These are phyloP conservation scores for Cryptotis parvus DNA, from an alignment of 2,113 vertebrate genomes.

Conservation along the genomic window DNA sequence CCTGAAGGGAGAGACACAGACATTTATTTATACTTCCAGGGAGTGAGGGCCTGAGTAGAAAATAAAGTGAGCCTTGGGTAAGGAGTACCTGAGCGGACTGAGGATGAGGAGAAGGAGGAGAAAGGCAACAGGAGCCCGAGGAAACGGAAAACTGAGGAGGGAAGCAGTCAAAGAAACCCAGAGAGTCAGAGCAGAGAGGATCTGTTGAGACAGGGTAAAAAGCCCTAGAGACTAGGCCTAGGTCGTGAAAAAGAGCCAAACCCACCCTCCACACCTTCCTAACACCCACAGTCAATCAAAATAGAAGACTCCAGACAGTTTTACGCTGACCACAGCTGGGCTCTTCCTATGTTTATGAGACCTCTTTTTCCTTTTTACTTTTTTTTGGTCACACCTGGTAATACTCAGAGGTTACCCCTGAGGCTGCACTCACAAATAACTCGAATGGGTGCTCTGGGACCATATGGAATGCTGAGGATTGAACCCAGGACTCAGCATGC, in stretches of 20 bases:
- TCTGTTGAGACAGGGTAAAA: not conserved
- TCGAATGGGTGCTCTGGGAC: too few species aligned
- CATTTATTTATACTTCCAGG: not conserved
- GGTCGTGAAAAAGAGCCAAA: not conserved
- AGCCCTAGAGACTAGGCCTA: not conserved
- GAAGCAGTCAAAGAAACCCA: too few species aligned
- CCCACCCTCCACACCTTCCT: not conserved
- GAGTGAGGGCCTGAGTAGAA: not conserved
- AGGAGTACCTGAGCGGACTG: not conserved
- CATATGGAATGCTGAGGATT: too few species aligned
- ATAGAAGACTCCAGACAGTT: not conserved
- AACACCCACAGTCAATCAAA: not conserved
- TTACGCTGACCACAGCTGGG: not conserved
- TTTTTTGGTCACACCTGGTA: too few species aligned
- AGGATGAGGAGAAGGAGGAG: not conserved
- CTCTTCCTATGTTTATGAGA: not conserved
- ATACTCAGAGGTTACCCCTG: too few species aligned
- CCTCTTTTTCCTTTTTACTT: not conserved
- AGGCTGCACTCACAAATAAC: too few species aligned
- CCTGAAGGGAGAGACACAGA: conserved; percentile 57
- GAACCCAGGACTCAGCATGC: too few species aligned
- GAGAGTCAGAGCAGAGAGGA: too few species aligned
- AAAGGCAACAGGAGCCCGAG: not conserved
- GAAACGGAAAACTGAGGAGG: not conserved
- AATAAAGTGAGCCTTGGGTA: rapidly evolving